These are phyloP conservation scores for Papilio polyxenes DNA, from an alignment of 1,140 invertebrate genomes.

Conservation along the genomic window DNA sequence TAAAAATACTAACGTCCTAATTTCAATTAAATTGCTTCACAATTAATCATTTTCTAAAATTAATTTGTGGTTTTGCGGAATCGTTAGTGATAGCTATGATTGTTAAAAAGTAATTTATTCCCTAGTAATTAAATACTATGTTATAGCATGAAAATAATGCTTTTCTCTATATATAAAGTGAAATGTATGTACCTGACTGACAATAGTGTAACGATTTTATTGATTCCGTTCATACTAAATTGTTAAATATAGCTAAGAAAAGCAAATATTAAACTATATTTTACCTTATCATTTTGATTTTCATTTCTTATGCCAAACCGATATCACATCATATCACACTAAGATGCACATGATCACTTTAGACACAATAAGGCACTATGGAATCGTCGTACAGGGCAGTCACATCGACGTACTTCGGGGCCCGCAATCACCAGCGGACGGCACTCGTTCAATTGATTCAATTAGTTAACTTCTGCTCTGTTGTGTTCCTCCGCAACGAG, in stretches of 20 bases:
- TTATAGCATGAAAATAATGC: not conserved
- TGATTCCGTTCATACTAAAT: not conserved
- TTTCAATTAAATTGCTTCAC: not conserved
- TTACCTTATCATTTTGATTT: slow-evolving; percentile 33
- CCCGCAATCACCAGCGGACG: slow-evolving; percentile 66
- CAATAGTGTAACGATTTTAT: not conserved
- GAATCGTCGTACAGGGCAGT: slow-evolving; percentile 39
- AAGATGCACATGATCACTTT: slow-evolving; percentile 30
- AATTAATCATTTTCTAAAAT: not conserved
- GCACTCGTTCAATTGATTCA: slow-evolving; percentile 73
- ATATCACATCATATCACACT: slow-evolving; percentile 28
- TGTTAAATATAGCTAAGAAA: not conserved
- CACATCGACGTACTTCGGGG: slow-evolving; percentile 40
- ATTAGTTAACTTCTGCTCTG: slow-evolving; percentile 58
- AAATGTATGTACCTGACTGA: not conserved
- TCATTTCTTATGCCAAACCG: not conserved
- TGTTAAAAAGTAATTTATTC: not conserved
- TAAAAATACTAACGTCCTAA: not conserved
- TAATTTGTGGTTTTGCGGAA: not conserved
- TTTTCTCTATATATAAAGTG: not conserved
- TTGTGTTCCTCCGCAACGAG: slow-evolving; percentile 47
- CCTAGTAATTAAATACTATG: not conserved
- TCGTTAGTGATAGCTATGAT: not conserved
- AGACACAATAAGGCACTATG: slow-evolving; percentile 33
- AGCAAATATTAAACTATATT: not conserved